Evolutionary conservation across 2,113 vertebrate genomes (phyloP), one percentile per base, ranked within the genome.

Genomic region (Microcebus murinus): DNA sequence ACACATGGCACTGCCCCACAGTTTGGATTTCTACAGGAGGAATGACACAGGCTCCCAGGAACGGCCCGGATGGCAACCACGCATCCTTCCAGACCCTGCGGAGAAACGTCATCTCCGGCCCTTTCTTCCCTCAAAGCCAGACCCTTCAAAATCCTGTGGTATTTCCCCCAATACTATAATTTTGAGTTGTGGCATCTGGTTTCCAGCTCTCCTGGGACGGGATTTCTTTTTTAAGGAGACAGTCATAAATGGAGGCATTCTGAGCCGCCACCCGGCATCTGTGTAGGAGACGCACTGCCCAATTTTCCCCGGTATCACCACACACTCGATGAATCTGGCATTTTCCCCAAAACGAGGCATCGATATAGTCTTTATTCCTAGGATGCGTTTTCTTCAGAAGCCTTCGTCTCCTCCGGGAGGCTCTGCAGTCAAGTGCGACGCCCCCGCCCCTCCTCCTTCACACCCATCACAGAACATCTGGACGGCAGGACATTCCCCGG

Each of bases 161-260:
- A 79, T 88, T 81, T 94, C 95, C 88, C 81, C 65, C 77, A 97
- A 96, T 29, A 86, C 91, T 27, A 55, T 27, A 21, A 79, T 92
- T 93, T 36, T 74, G 83, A 97, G 82, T 52, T 92, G 92, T 87
- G 71, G 81, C 94, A 95, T 97, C 94, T 97, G 89, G 91, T 97
- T 96, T 90, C 61, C 74, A 97, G 80, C 73, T 93, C 92, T 83
- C 50, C 65, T 23, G 57, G 14, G 50, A 55, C 93, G 76, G 84
- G 77, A 29, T 59, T 79, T 76, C 65, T 76, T 63, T 88, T 80
- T 61, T 31, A 71, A 92, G 87, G 42, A 74, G 95, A 96, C 84
- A 81, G 86, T 77, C 73, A 95, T 81, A 85, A 90, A 87, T 96
- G 95, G 45, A 82, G 95, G 87, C 48, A 80, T 52, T 65, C 17